Evolutionary conservation across 2,888 invertebrate species (phyloP).

Genomic region (Fabriciana adippe): DNA sequence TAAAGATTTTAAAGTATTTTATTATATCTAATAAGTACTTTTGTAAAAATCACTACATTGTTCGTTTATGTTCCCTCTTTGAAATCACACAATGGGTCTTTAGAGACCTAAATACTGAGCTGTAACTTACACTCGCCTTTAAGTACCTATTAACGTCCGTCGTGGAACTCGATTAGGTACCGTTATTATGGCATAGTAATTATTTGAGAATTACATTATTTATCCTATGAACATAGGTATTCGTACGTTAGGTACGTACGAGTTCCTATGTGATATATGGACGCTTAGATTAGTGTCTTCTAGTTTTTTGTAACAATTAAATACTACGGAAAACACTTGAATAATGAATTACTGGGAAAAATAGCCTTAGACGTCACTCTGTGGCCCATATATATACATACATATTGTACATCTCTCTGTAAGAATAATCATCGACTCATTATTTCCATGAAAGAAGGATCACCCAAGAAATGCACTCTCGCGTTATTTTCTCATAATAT

Average conservation of each 20-base stretch:
- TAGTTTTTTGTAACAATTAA: no score
- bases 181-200: constrained; percentile 35
- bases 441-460: no score
- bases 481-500: no score
- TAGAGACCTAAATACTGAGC: constrained; percentile 31
- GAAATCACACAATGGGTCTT: constrained; percentile 35
- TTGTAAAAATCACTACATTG: constrained; percentile 7
- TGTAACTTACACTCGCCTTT: constrained; percentile 21
- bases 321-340: no score
- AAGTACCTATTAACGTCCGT: constrained; percentile 24
- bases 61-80: constrained; percentile 20
- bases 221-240: neutral
- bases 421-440: no score
- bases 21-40: constrained; percentile 2
- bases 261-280: neutral
- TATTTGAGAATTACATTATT: constrained; percentile 27
- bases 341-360: no score
- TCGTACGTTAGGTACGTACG: neutral
- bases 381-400: no score
- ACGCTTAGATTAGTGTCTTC: no score
- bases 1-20: constrained; percentile 1
- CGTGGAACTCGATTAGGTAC: constrained; percentile 32
- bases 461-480: no score
- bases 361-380: no score
- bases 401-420: no score